Base-by-base conservation (phyloP, 2,797 vertebrate species). In the Ibycter americanus region DNA sequence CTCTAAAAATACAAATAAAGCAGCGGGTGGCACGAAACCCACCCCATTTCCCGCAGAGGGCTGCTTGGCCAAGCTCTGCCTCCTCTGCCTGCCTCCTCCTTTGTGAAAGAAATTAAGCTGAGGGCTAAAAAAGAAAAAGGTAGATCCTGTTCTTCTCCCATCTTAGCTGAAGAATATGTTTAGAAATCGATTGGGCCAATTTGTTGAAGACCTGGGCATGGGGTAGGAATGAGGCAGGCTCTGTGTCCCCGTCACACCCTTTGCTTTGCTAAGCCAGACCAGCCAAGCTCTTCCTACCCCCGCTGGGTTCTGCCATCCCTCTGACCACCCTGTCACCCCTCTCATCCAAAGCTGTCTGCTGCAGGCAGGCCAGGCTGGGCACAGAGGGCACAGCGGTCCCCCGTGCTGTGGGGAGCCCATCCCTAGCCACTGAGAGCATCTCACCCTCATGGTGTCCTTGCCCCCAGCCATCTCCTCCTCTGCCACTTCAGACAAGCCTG, bases 1-100 rank as follows among this genome's bases (percentile, higher is more conserved):
- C 78, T 91, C 92, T 94, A 77, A 95, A 94, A 95, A 83, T 73
- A 96, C 78, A 93, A 95, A 96, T 58, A 83, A 93, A 95, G 36
- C 6, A 4, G 47, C 1, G 11, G 55, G 79, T 0, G 0, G 81
- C 56, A 55, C 2, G 4, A 66, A 49, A 32, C 63, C 71, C 89
- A 77, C 31, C 93, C 90, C 0, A 0, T 34, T 76, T 71, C 81
- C 71, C 0, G 1, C 66, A 25, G 66, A 67, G 92, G 36, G 36
- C 40, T 80, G 76, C 63, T 68, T 1, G 0, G 56, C 27, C 83
- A 34, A 73, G 58, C 74, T 38, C 54, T 65, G 80, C 83, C 80
- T 77, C n/a, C 44, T n/a, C 51, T 47, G 27, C 5, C 22, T 18
- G 8, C 7, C 4, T 55, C 25, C 38, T 34, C 9, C 27, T 58